These are phyloP conservation scores for Dinoponera quadriceps DNA, from an alignment of 1,140 invertebrate genomes.

Conservation along the genomic window DNA sequence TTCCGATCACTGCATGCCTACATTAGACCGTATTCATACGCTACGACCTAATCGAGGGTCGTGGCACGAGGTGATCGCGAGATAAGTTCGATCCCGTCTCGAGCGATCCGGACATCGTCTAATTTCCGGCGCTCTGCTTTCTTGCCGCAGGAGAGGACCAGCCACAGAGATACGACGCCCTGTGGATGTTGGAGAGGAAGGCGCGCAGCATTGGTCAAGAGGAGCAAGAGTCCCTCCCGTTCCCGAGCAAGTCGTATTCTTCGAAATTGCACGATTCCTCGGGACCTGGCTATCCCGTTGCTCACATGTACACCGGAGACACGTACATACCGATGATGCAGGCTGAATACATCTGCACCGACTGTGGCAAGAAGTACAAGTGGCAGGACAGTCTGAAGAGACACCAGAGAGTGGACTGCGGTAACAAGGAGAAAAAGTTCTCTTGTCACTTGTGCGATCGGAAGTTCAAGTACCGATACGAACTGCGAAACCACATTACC, in stretches of 20 bases:
- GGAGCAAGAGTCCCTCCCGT: neutral
- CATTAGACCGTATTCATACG: neutral
- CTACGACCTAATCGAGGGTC: neutral
- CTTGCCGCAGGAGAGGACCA: constrained; percentile 61
- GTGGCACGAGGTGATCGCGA: neutral
- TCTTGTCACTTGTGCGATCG: constrained; percentile 77
- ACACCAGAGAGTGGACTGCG: constrained; percentile 87
- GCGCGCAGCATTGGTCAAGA: constrained; percentile 54
- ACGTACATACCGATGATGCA: constrained; percentile 47
- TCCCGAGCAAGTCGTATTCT: constrained; percentile 5
- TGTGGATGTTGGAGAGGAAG: constrained; percentile 72
- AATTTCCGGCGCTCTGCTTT: constrained; percentile 52
- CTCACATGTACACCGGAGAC: constrained; percentile 34
- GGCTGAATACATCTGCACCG: constrained; percentile 70
- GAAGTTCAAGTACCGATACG: constrained; percentile 82
- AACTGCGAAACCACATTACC: constrained; percentile 80
- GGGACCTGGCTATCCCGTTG: neutral
- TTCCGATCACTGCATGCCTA: constrained; percentile 32
- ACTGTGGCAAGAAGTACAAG: constrained; percentile 86
- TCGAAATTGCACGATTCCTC: neutral
- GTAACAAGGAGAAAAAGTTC: constrained; percentile 83
- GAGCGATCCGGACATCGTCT: constrained; percentile 17
- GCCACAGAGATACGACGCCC: constrained; percentile 62
- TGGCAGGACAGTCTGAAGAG: constrained; percentile 85
- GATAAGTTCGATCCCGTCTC: neutral